Evolutionary conservation across 2,888 invertebrate genomes (phyloP).

Genomic region (Poecilus cupreus): DNA sequence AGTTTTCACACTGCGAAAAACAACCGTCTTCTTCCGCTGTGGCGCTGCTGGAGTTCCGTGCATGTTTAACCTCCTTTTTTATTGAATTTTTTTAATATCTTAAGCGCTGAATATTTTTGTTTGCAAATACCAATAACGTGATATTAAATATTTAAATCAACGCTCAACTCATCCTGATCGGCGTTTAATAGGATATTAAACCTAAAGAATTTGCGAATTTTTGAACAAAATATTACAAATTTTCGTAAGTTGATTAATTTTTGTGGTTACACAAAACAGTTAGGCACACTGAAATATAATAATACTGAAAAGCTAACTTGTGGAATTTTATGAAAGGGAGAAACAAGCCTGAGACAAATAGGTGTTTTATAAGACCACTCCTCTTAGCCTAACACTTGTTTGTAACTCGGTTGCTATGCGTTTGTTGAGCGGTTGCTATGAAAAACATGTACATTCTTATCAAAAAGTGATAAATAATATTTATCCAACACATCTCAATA

Average conservation of each 20-base stretch:
- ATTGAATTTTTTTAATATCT: slow-evolving; percentile 54
- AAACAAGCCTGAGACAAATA: not conserved
- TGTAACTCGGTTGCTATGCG: too few relatives aligned
- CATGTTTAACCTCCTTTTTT: slow-evolving; percentile 28
- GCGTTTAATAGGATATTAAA: slow-evolving; percentile 18
- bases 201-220: not conserved
- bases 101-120: slow-evolving; percentile 46
- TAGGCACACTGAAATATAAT: too few relatives aligned
- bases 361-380: too few relatives aligned
- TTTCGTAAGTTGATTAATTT: too few relatives aligned
- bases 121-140: slow-evolving; percentile 42
- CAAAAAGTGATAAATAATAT: too few relatives aligned
- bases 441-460: too few relatives aligned
- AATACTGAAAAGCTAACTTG: too few relatives aligned
- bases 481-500: too few relatives aligned
- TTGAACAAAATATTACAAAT: not conserved
- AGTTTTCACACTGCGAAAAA: slow-evolving; percentile 13
- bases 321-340: too few relatives aligned
- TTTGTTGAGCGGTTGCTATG: too few relatives aligned
- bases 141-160: slow-evolving; percentile 50
- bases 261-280: too few relatives aligned
- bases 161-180: slow-evolving; percentile 6
- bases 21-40: slow-evolving; percentile 9
- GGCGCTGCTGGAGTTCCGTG: not conserved
- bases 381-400: too few relatives aligned